A percentile compares a stretch with the other conserved stretches of the same genome.
phyloP scores from a whole-genome alignment of 1,140 invertebrate genomes.

The Acromyrmex charruanus region DNA sequence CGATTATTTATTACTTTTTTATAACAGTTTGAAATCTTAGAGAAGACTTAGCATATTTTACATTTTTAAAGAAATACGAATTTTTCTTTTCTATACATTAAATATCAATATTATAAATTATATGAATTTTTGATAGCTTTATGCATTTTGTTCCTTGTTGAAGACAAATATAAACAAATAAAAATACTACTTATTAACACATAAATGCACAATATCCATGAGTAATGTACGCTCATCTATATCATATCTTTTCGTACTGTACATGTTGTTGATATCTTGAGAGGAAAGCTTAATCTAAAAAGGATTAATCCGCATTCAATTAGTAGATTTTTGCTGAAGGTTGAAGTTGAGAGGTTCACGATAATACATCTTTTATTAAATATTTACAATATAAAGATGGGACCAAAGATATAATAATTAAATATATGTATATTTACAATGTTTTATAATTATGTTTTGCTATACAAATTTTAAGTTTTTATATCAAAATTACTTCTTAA shows the following conservation, averaged over 20 bases:
- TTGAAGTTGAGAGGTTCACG: slow-evolving; percentile 9
- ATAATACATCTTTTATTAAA: not conserved
- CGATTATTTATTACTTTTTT: not conserved
- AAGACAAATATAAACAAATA: not conserved
- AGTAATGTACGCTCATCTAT: not conserved
- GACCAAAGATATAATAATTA: not conserved
- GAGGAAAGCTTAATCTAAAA: slow-evolving; percentile 3
- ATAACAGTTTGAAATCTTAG: not conserved
- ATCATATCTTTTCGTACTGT: not conserved
- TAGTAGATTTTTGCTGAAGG: not conserved
- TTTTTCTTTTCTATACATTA: not conserved
- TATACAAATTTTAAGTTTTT: not conserved
- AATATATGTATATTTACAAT: not conserved
- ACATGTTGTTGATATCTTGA: slow-evolving; percentile 1
- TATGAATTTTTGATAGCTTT: not conserved
- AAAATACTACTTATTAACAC: not conserved
- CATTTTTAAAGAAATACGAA: not conserved
- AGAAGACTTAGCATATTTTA: not conserved
- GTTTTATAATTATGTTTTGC: not conserved
- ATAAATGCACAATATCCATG: not conserved
- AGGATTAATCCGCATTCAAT: slow-evolving; percentile 10
- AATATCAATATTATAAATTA: not conserved
- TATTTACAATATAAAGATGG: not conserved
- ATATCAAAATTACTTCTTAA: slow-evolving; percentile 6
- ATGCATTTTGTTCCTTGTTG: not conserved